These are phyloP conservation scores for Fregetta grallaria DNA, from an alignment of 2,113 vertebrate genomes.

Conservation along the genomic window DNA sequence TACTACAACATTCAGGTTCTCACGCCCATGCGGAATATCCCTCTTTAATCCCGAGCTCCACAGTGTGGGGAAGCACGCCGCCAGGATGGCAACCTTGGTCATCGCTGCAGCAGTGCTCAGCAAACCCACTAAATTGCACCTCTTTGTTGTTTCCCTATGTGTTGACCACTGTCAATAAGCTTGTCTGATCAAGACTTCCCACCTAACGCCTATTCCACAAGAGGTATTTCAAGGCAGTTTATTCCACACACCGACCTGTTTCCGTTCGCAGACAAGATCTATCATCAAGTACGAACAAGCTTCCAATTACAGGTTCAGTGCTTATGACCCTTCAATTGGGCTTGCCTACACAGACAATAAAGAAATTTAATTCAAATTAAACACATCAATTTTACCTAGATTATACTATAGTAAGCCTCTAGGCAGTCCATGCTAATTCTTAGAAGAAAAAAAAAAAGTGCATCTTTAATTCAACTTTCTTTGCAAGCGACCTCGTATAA, in stretches of 20 bases:
- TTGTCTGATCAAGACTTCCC: background rate
- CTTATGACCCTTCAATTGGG: background rate
- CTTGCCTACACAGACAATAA: background rate
- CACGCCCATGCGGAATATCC: fast-evolving
- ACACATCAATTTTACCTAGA: background rate
- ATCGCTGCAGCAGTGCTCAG: background rate
- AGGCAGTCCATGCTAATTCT: background rate
- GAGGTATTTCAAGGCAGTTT: background rate
- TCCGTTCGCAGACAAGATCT: background rate
- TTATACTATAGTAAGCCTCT: background rate
- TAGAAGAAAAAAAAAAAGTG: background rate
- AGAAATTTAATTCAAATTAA: conserved; percentile 13
- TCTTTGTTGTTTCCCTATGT: background rate
- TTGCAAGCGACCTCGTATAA: background rate
- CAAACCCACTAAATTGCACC: background rate
- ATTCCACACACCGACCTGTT: background rate
- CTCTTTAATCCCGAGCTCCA: background rate
- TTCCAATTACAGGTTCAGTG: background rate
- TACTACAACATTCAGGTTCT: background rate
- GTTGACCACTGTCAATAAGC: background rate
- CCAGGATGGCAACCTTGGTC: background rate
- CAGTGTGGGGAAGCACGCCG: fast-evolving
- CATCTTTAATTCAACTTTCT: background rate
- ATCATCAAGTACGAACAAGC: background rate
- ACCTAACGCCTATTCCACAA: fast-evolving